phyloP scores from a whole-genome alignment of 2,113 vertebrate species.

The Odontophorus gujanensis region DNA sequence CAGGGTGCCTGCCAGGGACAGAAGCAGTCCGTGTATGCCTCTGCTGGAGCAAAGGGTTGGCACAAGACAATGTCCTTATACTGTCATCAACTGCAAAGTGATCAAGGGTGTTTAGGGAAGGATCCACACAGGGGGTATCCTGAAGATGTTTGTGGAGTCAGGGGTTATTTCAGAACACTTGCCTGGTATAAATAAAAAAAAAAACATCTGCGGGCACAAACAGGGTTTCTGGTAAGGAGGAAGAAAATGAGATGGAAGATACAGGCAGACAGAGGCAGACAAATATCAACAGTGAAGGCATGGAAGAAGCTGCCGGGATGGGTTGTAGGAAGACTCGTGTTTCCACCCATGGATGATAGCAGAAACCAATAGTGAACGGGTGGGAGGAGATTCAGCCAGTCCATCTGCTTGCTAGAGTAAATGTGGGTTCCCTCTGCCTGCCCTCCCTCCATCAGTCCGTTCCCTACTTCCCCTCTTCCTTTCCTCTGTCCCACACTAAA shows the following conservation, averaged over 20 bases:
- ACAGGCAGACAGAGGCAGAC: background rate
- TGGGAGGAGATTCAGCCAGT: background rate
- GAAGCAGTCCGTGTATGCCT: background rate
- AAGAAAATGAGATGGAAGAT: background rate
- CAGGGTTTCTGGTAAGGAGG: background rate
- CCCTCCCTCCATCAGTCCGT: background rate
- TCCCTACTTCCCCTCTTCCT: background rate
- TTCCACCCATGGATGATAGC: background rate
- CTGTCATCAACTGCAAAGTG: background rate
- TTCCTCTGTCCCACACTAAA: constrained; percentile 51
- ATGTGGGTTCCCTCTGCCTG: background rate
- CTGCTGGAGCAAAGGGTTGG: background rate
- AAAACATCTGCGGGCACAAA: background rate
- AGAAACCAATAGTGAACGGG: background rate
- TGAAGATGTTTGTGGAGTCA: background rate
- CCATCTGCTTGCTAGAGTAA: background rate
- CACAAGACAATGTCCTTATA: rapidly evolving
- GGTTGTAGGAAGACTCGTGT: background rate
- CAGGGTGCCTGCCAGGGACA: background rate
- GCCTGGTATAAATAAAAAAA: background rate
- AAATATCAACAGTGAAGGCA: background rate
- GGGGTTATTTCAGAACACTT: background rate
- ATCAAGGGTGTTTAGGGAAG: background rate
- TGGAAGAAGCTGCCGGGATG: background rate
- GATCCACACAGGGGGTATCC: background rate